Evolutionary conservation across 1,140 invertebrate genomes (phyloP), one percentile per base, ranked within the genome.

Genomic region (Alviniconcha marisindica): DNA sequence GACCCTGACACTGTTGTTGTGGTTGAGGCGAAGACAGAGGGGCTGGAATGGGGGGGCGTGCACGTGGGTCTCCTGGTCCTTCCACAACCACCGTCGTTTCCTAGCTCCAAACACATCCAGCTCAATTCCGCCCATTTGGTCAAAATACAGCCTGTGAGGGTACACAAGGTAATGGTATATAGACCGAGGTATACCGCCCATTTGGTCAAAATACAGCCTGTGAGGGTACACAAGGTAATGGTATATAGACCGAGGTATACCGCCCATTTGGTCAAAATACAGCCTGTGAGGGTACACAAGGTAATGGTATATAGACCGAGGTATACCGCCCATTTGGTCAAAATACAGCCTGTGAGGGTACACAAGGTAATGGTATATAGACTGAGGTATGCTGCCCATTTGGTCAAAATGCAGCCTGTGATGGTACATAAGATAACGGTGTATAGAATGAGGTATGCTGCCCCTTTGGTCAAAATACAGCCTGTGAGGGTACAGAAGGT

Each of bases 41-140:
- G 92, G 92, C 82, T 93, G 92, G 78, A 93, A 91, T 21, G 92
- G 92, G 5, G 92, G 92, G 0, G 92, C 92, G 84, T 93, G 92
- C 0, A 92, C 90, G 83, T 93, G 92, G 0, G 86, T 88, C 33
- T 87, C 83, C 42, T 89, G 88, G 51, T 92, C 91, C 76, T 88
- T 88, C 92, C 92, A 93, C 15, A 56, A 66, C 92, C 92, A 93
- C 44, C 87, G 87, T 42, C 87, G 84, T 63, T 86, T 89, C 42
- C 88, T 86, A 15, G 77, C 88, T 14, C 92, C 92, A 18, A 82
- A 38, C 18, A 82, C 40, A 79, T 92, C 89, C 0, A 90, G 81
- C 78, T 93, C 92, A 31, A 92, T 73, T 2, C 92, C 92, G 42
- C 89, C 91, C 28, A 89, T 73, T 66, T 90, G 90, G 74, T 92